A percentile compares a stretch with the other conserved stretches of the same genome.
These are phyloP conservation scores for Numida meleagris DNA, from an alignment of 2,113 vertebrate species.

Conservation along the genomic window DNA sequence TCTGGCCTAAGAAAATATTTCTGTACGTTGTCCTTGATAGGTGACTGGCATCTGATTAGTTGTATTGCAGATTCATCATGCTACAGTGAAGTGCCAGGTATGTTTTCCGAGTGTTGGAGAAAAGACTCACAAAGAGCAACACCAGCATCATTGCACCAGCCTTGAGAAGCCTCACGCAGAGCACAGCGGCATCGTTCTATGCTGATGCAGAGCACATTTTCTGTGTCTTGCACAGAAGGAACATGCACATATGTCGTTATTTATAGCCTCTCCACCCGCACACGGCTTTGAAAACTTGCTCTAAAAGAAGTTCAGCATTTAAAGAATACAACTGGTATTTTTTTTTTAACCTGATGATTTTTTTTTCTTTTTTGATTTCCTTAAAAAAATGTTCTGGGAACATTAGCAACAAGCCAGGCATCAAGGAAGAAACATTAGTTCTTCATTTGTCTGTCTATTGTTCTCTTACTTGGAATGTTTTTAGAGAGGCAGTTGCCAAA, in stretches of 20 bases:
- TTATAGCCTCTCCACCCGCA: constrained; percentile 60
- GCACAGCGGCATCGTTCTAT: neutral
- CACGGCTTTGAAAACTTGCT: constrained; percentile 24
- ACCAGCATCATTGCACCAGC: neutral
- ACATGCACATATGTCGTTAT: constrained; percentile 54
- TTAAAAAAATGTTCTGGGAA: constrained; percentile 48
- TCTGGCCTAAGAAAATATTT: neutral
- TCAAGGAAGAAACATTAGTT: constrained; percentile 50
- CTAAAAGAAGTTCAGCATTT: constrained; percentile 24
- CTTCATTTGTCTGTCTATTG: constrained; percentile 57
- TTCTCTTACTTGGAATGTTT: constrained; percentile 62
- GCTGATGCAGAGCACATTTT: constrained; percentile 48
- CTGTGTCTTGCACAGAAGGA: constrained; percentile 31
- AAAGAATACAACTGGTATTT: neutral
- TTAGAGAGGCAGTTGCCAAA: constrained; percentile 38
- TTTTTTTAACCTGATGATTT: neutral
- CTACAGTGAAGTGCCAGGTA: neutral
- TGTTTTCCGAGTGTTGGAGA: neutral
- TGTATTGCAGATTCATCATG: neutral
- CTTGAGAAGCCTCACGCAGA: neutral
- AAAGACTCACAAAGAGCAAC: neutral
- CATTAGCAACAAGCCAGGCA: constrained; percentile 1
- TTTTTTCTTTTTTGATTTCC: neutral
- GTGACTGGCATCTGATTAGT: neutral
- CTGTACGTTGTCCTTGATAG: neutral